Evolutionary conservation across 2,888 invertebrate genomes (phyloP), one percentile per base, ranked within the genome.

Genomic region (Galeruca laticollis): DNA sequence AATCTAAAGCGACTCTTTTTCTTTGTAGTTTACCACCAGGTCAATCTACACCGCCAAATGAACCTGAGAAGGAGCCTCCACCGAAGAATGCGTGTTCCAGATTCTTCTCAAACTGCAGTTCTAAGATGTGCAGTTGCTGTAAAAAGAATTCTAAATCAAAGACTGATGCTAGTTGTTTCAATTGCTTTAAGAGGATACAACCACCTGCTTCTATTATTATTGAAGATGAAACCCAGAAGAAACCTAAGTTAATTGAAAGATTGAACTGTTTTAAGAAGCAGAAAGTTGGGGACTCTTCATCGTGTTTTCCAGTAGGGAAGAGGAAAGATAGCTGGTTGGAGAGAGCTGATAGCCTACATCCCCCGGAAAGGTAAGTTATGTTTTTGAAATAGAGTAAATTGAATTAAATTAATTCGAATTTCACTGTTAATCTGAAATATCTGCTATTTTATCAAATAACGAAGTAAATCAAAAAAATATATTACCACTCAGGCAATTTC

Each of bases 281-380:
- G 10, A 87, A 87, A 54, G 88, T 89, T 74, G 78, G 87, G 0
- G 80, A 87, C 47, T 87, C 86, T 72, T 75, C 77, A 10, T 78
- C 79, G 21, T 83, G 83, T 71, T 83, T 80, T 72, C 80, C 82
- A 33, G 75, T 74, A 18, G 76, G 79, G 40, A 81, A 80, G 73
- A 84, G 77, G 81, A 87, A 85, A 71, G 80, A 82, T n/a, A 84
- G 82, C 79, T 87, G 87, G 89, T 84, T 84, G 0, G 88, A 86
- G 74, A 86, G 87, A 78, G 85, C 87, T 20, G 90, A 88, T 81
- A 91, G 88, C 79, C 89, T 86, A 64, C 77, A 87, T 15, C 83
- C 86, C 37, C 85, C 87, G 4, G 76, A 75, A 60, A 84, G 68
- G 79, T 79, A 77, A 60, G 67, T 67, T 64, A 37, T 20, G 26